Evolutionary conservation across 2,888 invertebrate genomes (phyloP), one percentile per base, ranked within the genome.

Genomic region (Stomorhina lunata): DNA sequence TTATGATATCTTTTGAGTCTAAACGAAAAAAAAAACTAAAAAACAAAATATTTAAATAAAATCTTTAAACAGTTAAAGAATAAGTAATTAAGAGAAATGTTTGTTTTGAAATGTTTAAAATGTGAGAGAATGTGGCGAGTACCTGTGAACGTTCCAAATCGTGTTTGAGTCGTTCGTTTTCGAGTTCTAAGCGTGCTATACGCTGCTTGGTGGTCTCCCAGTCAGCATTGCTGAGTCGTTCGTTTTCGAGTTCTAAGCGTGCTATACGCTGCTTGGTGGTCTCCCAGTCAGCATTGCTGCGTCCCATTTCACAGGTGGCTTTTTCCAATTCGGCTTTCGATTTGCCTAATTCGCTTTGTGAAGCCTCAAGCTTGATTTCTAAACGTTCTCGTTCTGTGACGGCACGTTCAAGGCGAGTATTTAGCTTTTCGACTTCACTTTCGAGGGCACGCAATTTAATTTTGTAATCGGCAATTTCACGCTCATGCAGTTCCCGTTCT

Each of bases 241-340:
- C 98, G 88, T 97, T 97, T 90, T 98, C 98, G 86, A 98, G 92
- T 90, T 98, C 98, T 20, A 97, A 92, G 86, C 97, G 94, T 15
- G 96, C 95, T 78, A 97, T 92, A 72, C 96, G 93, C 90, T 97
- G 97, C 85, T 91, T 91, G 40, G 91, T 90, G 25, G 91, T 89
- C 85, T 91, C 91, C 91, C 91, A 91, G 91, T 98, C 98, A 76
- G 96, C 96, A 15, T 96, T 96, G 85, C 96, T 96, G 85, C 97
- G 94, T 40, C 97, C 97, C 61, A 92, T 96, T 91, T 98, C 98
- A 85, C 95, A 95, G 5, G 96, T 95, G 53, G 96, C 96, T 91
- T 97, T 98, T 89, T 98, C 98, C 80, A 98, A 92, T 90, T 98
- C 98, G 15, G 97, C 98, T 92, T 97, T 97, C 83, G 97, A 97